These are phyloP conservation scores for Catharus minimus DNA, from an alignment of 2,113 vertebrate species.

Conservation along the genomic window DNA sequence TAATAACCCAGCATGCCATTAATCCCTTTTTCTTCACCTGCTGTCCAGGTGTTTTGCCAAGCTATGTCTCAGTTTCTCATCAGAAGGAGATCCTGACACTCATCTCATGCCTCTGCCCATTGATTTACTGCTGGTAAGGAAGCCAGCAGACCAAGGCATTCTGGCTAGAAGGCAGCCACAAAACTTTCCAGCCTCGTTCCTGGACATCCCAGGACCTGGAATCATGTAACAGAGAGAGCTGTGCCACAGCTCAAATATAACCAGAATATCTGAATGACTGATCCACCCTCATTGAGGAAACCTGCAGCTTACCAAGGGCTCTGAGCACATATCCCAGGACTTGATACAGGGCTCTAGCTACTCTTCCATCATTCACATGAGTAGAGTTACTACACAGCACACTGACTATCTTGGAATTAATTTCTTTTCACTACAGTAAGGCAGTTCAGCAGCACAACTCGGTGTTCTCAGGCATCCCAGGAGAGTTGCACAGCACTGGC, in stretches of 20 bases:
- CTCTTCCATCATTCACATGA: not conserved
- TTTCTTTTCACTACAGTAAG: not conserved
- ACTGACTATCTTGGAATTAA: not conserved
- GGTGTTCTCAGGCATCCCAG: not conserved
- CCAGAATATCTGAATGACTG: not conserved
- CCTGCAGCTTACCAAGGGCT: not conserved
- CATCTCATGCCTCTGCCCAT: not conserved
- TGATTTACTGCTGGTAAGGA: not conserved
- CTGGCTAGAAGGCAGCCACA: not conserved
- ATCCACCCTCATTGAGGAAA: not conserved
- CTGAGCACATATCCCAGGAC: not conserved
- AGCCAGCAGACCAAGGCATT: not conserved
- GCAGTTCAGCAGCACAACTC: not conserved
- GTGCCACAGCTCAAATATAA: not conserved
- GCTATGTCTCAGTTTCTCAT: not conserved
- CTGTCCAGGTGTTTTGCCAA: not conserved
- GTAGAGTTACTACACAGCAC: not conserved
- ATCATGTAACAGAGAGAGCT: not conserved
- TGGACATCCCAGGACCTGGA: not conserved
- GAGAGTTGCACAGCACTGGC: conserved; percentile 22
- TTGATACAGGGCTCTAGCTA: not conserved
- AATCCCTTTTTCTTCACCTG: not conserved
- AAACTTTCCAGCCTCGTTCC: not conserved
- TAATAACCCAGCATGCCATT: not conserved
- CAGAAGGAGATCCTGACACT: not conserved